Percentiles rank a stretch among this genome's conserved stretches.
Evolutionary conservation across 2,113 vertebrate species (phyloP).

Genomic region (Orientallactaga bullata): DNA sequence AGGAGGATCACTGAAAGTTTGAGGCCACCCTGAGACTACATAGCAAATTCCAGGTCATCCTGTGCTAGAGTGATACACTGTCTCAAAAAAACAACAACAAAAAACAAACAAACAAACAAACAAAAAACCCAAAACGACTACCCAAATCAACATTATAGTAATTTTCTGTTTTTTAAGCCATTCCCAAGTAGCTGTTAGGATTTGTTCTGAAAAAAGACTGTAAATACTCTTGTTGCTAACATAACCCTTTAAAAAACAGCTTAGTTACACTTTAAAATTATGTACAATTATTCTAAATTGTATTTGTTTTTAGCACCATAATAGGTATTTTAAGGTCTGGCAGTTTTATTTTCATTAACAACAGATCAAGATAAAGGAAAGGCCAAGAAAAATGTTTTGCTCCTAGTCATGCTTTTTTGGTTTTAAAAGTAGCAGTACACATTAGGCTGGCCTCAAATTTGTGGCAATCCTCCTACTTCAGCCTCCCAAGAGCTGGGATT

Average conservation of each 20-base stretch:
- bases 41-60: too few species aligned
- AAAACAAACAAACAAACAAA: too few species aligned
- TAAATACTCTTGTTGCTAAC: constrained; percentile 71
- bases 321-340: constrained; percentile 79
- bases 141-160: constrained; percentile 75
- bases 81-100: too few species aligned
- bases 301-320: constrained; percentile 69
- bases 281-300: constrained; percentile 71
- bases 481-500: too few species aligned
- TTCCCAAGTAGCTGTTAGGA: constrained; percentile 75
- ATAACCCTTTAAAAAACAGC: constrained; percentile 76
- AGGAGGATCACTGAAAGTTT: too few species aligned
- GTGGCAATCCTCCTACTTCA: too few species aligned
- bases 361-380: constrained; percentile 80
- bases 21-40: too few species aligned
- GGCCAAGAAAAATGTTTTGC: constrained; percentile 77
- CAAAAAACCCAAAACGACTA: too few species aligned
- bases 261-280: constrained; percentile 71
- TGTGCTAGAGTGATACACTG: too few species aligned
- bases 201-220: constrained; percentile 83
- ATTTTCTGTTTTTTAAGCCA: constrained; percentile 76
- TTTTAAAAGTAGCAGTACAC: constrained; percentile 80
- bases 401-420: constrained; percentile 58
- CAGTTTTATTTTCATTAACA: constrained; percentile 83
- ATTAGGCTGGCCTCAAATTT: too few species aligned